Evolutionary conservation across 1,140 invertebrate species (phyloP).

Genomic region (Rhopalosiphum padi): DNA sequence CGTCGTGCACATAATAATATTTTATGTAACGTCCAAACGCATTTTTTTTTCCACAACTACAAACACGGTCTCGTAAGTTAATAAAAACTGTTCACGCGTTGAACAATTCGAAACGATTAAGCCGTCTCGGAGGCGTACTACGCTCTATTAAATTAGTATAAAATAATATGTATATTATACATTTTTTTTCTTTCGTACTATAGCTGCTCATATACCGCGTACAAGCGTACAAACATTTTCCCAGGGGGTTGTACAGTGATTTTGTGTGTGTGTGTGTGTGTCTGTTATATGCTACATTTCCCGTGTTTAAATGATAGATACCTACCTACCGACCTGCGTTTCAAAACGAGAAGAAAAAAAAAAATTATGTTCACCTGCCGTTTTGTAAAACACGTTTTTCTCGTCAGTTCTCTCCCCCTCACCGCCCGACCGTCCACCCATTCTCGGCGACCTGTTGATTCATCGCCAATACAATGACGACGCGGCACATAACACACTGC

Average conservation of each 20-base stretch:
- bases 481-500: not conserved
- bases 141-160: not conserved
- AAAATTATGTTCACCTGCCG: slow-evolving; percentile 25
- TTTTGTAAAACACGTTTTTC: slow-evolving; percentile 47
- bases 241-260: not conserved
- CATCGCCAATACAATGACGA: slow-evolving; percentile 11
- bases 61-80: not conserved
- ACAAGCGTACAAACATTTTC: not conserved
- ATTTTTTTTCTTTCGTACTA: not conserved
- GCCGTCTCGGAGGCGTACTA: not conserved
- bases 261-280: not conserved
- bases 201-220: not conserved
- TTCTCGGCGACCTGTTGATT: slow-evolving; percentile 22
- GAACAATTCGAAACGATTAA: not conserved
- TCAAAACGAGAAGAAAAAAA: not conserved
- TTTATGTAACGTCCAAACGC: not conserved
- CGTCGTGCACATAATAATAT: not conserved
- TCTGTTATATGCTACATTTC: not conserved
- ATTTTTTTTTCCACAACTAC: not conserved
- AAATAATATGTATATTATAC: not conserved
- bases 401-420: not conserved
- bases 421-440: not conserved
- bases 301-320: slow-evolving; percentile 6
- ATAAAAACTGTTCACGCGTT: slow-evolving; percentile 9
- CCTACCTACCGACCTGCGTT: not conserved